These are phyloP conservation scores for Choristoneura rosaceana DNA, from an alignment of 2,888 invertebrate species.

Conservation along the genomic window DNA sequence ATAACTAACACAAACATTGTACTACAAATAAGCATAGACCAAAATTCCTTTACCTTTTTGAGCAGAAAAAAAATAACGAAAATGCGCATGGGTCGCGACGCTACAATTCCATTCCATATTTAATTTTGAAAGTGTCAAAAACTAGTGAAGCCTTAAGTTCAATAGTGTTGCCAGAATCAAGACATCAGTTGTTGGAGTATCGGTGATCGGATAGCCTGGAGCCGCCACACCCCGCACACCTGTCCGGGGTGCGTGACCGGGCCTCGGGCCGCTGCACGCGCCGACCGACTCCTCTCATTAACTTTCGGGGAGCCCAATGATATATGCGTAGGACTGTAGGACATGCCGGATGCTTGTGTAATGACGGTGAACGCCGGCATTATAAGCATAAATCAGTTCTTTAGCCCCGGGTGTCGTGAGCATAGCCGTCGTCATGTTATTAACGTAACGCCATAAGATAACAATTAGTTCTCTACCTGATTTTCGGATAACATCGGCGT, in stretches of 20 bases:
- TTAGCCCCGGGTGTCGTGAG: constrained; percentile 40
- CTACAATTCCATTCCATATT: no score
- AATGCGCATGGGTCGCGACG: no score
- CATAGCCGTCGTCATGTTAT: constrained; percentile 27
- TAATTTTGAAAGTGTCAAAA: no score
- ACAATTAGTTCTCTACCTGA: constrained; percentile 10
- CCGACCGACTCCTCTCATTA: constrained; percentile 71
- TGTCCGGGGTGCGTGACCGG: constrained; percentile 55
- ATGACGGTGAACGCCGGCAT: constrained; percentile 61
- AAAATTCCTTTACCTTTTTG: no score
- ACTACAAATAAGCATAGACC: no score
- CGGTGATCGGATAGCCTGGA: constrained; percentile 48
- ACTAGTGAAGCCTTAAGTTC: neutral
- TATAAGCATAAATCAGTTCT: constrained; percentile 36
- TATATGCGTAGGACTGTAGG: constrained; percentile 72
- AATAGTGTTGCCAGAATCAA: constrained; percentile 55
- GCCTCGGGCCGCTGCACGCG: constrained; percentile 52
- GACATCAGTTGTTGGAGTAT: constrained; percentile 65
- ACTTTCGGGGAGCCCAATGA: constrained; percentile 76
- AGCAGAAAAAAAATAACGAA: no score
- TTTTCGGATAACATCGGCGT: neutral
- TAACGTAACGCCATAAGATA: constrained; percentile 31
- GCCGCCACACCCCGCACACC: constrained; percentile 57
- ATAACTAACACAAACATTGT: no score
- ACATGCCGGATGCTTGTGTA: constrained; percentile 76